A percentile compares a stretch with the other conserved stretches of the same genome.
These are phyloP conservation scores for Tolmerus cingulatus DNA, from an alignment of 2,888 invertebrate species.

Conservation along the genomic window DNA sequence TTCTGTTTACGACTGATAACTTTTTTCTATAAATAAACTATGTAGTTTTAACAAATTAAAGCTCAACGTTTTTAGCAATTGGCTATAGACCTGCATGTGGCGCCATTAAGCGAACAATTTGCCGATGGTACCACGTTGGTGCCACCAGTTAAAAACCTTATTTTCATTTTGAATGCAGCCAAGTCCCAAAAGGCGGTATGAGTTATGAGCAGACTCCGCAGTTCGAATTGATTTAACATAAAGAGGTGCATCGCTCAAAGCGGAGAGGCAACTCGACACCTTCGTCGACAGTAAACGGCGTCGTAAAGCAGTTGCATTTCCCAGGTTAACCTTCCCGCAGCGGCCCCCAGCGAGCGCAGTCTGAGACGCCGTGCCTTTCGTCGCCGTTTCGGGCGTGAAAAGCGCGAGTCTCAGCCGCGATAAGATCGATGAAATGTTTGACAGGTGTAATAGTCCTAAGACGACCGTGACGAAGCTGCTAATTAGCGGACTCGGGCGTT, in stretches of 20 bases:
- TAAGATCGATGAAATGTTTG: constrained; percentile 34
- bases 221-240: not conserved
- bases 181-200: not conserved
- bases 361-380: not conserved
- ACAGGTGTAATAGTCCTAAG: constrained; percentile 24
- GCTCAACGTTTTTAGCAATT: no score
- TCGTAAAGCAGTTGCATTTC: not conserved
- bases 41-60: no score
- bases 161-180: not conserved
- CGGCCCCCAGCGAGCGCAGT: not conserved
- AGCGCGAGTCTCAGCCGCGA: not conserved
- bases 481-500: not conserved
- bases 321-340: not conserved
- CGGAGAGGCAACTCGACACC: not conserved
- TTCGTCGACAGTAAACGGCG: not conserved
- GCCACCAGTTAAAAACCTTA: not conserved
- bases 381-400: not conserved
- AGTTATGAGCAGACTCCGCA: not conserved
- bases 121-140: no score
- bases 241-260: not conserved
- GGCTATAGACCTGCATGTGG: no score
- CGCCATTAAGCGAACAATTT: no score
- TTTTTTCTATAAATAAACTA: no score
- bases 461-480: constrained; percentile 5
- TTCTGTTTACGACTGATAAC: no score